These are phyloP conservation scores for Astyanax mexicanus DNA, from an alignment of 2,797 vertebrate genomes.

Conservation along the genomic window DNA sequence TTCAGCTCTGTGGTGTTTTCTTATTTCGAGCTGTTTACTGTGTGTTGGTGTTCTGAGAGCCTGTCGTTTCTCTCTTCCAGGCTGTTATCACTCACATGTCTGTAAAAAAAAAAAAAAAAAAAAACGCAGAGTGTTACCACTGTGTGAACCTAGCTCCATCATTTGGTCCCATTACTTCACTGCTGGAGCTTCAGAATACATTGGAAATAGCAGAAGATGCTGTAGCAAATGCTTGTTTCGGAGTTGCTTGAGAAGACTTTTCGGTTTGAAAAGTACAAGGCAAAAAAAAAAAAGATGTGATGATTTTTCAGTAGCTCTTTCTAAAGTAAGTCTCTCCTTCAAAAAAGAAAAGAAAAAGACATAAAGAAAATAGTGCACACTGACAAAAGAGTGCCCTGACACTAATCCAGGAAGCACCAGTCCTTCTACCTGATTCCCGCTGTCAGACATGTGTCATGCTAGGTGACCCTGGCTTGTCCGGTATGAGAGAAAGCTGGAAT, in stretches of 20 bases:
- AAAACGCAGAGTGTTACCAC: neutral
- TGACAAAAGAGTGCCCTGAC: neutral
- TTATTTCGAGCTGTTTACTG: neutral
- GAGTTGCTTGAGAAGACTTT: neutral
- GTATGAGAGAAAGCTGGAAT: conserved; percentile 27
- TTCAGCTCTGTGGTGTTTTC: neutral
- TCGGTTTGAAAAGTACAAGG: conserved; percentile 1
- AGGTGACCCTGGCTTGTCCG: conserved; percentile 36
- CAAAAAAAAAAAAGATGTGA: too few species aligned
- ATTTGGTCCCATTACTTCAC: conserved; percentile 10
- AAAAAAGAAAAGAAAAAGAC: too few species aligned
- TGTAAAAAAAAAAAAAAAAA: too few species aligned
- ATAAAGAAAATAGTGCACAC: neutral
- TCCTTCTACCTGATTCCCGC: conserved; percentile 14
- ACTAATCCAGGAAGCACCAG: conserved; percentile 8
- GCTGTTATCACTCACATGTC: neutral
- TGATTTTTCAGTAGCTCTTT: neutral
- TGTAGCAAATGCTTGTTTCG: neutral
- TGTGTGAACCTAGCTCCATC: neutral
- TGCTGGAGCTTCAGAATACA: conserved; percentile 17
- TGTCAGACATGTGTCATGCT: conserved; percentile 32
- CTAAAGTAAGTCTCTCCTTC: too few species aligned
- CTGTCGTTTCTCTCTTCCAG: neutral
- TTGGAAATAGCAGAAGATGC: neutral
- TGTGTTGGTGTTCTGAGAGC: neutral